A percentile compares a stretch with the other conserved stretches of the same genome.
phyloP scores from a whole-genome alignment of 2,888 invertebrate species.

The Tholera decimalis region DNA sequence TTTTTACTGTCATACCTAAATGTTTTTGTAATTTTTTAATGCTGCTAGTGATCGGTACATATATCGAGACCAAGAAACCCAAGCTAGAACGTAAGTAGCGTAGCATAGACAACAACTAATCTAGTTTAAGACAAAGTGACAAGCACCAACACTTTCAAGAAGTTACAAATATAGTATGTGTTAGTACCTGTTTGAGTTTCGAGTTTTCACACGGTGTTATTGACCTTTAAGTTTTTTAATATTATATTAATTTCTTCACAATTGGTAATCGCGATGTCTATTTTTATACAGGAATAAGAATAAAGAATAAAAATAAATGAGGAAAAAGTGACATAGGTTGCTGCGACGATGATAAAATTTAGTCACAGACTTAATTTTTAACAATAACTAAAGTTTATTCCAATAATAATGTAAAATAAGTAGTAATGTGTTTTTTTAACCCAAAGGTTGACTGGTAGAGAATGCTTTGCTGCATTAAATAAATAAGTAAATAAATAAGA shows the following conservation, averaged over 20 bases:
- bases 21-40: conserved; percentile 56
- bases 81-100: conserved; percentile 85
- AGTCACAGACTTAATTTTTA: too few relatives aligned
- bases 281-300: too few relatives aligned
- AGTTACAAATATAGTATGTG: not conserved
- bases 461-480: too few relatives aligned
- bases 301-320: too few relatives aligned
- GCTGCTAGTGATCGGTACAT: conserved; percentile 86
- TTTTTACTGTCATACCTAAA: conserved; percentile 22
- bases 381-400: too few relatives aligned
- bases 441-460: too few relatives aligned
- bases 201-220: not conserved
- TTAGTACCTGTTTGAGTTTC: not conserved
- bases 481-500: too few relatives aligned
- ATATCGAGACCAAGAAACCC: conserved; percentile 82
- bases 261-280: conserved; percentile 6
- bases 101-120: conserved; percentile 8
- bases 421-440: too few relatives aligned
- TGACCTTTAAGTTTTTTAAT: not conserved
- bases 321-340: too few relatives aligned
- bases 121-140: conserved; percentile 21
- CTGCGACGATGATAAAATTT: too few relatives aligned
- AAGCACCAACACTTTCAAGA: not conserved
- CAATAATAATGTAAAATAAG: too few relatives aligned
- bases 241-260: not conserved